Conservation (phyloP, 2,113 vertebrate species). For the Phylloscopus trochilus region DNA sequence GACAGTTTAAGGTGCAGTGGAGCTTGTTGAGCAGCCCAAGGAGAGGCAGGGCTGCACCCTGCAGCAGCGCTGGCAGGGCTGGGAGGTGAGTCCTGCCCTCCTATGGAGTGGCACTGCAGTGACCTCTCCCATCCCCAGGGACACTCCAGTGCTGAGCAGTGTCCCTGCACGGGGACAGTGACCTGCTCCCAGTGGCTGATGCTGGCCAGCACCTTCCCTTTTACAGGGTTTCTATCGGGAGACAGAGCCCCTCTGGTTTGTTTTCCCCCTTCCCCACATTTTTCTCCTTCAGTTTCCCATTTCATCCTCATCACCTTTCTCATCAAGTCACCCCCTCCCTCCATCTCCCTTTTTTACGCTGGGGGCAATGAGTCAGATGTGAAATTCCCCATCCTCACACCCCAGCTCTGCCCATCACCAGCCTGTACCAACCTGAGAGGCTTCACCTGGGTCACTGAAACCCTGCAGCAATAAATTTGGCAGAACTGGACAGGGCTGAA, state of each 20-base stretch:
- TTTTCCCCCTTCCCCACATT: not conserved
- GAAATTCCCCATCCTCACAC: not conserved
- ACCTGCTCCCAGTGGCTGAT: not conserved
- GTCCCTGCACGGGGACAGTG: not conserved
- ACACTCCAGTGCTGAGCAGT: not conserved
- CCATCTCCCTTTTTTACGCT: not conserved
- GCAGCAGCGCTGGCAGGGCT: not conserved
- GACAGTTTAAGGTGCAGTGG: fast-evolving
- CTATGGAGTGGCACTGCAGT: not conserved
- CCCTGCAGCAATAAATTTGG: not conserved
- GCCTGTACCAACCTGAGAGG: fast-evolving
- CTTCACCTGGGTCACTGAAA: fast-evolving
- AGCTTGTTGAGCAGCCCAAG: not conserved
- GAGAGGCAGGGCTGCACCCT: not conserved
- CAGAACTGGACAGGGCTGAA: not conserved
- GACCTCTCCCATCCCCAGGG: not conserved
- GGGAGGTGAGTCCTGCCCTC: not conserved
- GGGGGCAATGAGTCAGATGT: not conserved
- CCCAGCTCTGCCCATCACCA: not conserved
- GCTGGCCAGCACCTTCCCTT: not conserved
- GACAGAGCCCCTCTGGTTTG: not conserved
- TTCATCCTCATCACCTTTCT: not conserved
- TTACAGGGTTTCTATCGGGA: fast-evolving
- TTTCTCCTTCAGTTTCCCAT: not conserved
- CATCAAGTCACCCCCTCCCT: not conserved